Evolutionary conservation across 2,797 vertebrate genomes (phyloP).

Genomic region (Rallus crepitans): DNA sequence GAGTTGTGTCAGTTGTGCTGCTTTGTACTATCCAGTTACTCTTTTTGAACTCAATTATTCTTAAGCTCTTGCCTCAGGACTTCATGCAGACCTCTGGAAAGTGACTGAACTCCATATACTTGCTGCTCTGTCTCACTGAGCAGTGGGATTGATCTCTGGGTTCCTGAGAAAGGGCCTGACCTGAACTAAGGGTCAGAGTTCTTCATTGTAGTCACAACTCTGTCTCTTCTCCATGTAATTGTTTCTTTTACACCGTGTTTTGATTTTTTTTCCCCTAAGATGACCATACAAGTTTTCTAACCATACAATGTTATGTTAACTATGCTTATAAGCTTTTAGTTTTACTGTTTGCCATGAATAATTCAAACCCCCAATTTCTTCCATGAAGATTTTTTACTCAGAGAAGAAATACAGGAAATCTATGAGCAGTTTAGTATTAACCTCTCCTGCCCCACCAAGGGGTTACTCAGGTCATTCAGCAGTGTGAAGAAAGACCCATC

Average conservation of each 20-base stretch:
- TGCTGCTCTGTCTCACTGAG: not conserved
- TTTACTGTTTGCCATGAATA: not conserved
- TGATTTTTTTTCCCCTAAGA: not conserved
- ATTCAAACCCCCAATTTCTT: not conserved
- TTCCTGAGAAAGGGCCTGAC: not conserved
- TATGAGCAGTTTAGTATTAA: not conserved
- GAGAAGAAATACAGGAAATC: not conserved
- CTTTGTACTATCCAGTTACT: not conserved
- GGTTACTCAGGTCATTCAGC: not conserved
- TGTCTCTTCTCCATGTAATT: not conserved
- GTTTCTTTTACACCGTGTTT: not conserved
- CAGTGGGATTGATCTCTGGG: not conserved
- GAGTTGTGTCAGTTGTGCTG: not conserved
- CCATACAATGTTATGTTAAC: not conserved
- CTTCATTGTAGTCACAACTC: not conserved
- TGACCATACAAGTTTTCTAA: not conserved
- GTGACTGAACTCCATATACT: not conserved
- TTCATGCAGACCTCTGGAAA: not conserved
- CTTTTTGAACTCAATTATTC: not conserved
- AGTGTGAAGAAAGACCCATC: not conserved
- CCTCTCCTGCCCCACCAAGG: rapidly evolving
- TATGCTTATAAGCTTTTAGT: not conserved
- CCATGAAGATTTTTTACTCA: not conserved
- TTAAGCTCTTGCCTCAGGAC: not conserved
- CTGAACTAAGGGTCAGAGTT: not conserved